These are phyloP conservation scores for Zaprionus bogoriensis DNA, from an alignment of 2,888 invertebrate genomes.

Conservation along the genomic window DNA sequence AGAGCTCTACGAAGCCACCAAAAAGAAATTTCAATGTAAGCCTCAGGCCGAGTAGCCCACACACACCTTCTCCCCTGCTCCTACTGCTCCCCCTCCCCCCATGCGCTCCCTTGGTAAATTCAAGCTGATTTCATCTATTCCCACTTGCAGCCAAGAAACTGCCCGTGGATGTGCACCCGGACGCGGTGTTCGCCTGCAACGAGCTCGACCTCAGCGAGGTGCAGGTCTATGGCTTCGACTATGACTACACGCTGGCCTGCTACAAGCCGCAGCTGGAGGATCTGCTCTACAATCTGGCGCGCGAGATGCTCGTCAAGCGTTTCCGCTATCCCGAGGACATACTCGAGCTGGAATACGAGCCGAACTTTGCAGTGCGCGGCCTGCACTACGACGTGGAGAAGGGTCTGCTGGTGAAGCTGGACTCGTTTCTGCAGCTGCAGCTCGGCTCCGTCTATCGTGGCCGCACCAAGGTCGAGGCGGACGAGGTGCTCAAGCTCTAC, in stretches of 20 bases:
- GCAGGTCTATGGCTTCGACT: constrained; percentile 98
- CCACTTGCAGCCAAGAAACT: constrained; percentile 90
- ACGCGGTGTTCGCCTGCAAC: constrained; percentile 97
- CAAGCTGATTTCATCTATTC: neutral
- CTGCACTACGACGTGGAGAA: constrained; percentile 99
- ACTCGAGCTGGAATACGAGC: constrained; percentile 91
- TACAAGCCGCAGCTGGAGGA: constrained; percentile 95
- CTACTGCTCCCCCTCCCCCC: too few species aligned
- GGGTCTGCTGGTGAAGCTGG: constrained; percentile 95
- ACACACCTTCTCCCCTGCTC: too few species aligned
- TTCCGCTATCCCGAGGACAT: constrained; percentile 97
- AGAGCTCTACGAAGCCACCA: constrained; percentile 87
- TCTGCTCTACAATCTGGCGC: constrained; percentile 94
- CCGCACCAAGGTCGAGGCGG: constrained; percentile 89
- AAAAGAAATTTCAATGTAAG: constrained; percentile 89
- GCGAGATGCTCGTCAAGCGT: constrained; percentile 92
- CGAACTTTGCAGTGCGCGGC: constrained; percentile 97
- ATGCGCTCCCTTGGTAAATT: too few species aligned
- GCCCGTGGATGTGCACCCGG: constrained; percentile 92
- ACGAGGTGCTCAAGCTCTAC: constrained; percentile 93
- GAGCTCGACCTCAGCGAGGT: constrained; percentile 95
- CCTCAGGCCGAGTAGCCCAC: constrained; percentile 61
- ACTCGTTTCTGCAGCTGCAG: constrained; percentile 98
- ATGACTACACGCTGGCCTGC: constrained; percentile 98
- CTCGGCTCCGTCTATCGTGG: constrained; percentile 96